Conservation (phyloP, 2,797 vertebrate species). For the Cyclura pinguis region DNA sequence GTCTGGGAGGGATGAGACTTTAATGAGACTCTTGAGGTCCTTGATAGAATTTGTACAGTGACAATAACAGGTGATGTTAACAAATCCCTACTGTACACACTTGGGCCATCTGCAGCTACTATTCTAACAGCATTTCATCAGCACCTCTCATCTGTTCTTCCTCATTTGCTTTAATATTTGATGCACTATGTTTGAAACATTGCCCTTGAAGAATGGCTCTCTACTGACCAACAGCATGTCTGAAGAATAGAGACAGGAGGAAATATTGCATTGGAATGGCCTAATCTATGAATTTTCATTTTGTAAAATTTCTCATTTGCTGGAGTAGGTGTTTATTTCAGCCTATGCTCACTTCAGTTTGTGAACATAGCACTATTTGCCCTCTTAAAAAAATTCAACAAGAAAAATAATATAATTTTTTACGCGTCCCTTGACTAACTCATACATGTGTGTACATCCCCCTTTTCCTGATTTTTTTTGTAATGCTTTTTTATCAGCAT, state of each 20-base stretch:
- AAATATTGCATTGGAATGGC: neutral
- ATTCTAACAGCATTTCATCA: neutral
- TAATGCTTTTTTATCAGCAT: neutral
- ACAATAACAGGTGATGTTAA: constrained; percentile 2
- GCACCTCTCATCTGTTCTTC: neutral
- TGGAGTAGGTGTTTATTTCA: neutral
- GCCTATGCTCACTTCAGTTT: too few relatives aligned
- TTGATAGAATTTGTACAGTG: neutral
- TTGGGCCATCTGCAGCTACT: neutral
- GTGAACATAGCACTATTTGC: too few relatives aligned
- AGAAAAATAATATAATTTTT: neutral
- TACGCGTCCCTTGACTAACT: neutral
- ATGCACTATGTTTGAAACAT: neutral
- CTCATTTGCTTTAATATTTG: neutral
- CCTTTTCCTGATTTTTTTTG: neutral
- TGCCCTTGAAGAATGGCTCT: neutral
- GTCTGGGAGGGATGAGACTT: neutral
- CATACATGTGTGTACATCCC: too few relatives aligned
- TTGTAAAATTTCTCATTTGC: too few relatives aligned
- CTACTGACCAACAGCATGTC: neutral
- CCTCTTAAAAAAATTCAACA: neutral
- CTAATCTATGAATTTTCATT: too few relatives aligned
- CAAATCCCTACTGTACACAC: neutral
- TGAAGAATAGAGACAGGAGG: neutral
- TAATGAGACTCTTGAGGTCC: neutral